These are phyloP conservation scores for Prenolepis imparis DNA, from an alignment of 2,888 invertebrate species.

Conservation along the genomic window DNA sequence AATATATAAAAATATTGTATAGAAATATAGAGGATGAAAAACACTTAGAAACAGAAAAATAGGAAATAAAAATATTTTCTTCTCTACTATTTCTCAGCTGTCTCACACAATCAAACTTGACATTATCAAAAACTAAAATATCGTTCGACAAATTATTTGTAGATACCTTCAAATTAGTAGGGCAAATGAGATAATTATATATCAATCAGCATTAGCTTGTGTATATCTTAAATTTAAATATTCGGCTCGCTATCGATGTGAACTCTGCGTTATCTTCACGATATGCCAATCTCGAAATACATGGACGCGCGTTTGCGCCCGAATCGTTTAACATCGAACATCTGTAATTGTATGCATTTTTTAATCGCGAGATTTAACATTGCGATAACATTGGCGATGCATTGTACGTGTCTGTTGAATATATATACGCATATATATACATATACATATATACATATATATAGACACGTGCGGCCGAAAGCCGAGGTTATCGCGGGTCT, in stretches of 20 bases:
- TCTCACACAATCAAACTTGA: not conserved
- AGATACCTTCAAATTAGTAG: not conserved
- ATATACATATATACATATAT: not conserved
- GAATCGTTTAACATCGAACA: not conserved
- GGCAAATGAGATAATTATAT: not conserved
- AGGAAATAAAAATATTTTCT: not conserved
- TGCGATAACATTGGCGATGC: not conserved
- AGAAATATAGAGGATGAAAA: not conserved
- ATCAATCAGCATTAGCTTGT: not conserved
- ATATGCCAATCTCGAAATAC: not conserved
- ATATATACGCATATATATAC: not conserved
- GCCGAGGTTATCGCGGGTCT: slow-evolving; percentile 14
- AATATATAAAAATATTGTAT: not conserved
- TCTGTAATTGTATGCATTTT: not conserved
- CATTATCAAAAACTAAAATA: not conserved
- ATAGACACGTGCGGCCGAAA: not conserved
- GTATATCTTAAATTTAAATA: not conserved
- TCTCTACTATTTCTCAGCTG: not conserved
- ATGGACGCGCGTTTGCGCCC: not conserved
- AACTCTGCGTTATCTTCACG: not conserved
- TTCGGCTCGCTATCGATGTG: not conserved
- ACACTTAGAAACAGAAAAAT: not conserved
- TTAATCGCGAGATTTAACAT: not conserved
- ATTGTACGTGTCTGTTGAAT: not conserved
- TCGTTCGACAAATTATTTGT: not conserved